Evolutionary conservation across 2,888 invertebrate species (phyloP), one percentile per base, ranked within the genome.

Genomic region (Ramazzottius varieornatus): DNA sequence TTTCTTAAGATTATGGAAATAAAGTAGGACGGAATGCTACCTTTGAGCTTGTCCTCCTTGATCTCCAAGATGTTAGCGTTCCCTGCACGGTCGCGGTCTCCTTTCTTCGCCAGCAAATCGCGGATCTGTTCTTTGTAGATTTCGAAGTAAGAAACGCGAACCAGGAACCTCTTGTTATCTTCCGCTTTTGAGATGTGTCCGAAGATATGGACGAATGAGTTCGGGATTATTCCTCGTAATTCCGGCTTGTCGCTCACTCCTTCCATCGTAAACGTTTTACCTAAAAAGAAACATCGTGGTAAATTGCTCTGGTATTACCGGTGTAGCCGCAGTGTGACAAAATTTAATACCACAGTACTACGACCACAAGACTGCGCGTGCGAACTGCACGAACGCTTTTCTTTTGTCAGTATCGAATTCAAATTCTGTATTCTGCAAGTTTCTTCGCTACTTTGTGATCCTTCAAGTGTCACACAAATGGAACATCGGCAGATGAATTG

Each of bases 111-210:
- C 1, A 98, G 80, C 63, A 98, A 80, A 79, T 99, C 98, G 33
- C 94, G 82, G 0, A 98, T 91, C 77, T 98, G 96, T 77, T 98
- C 98, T 76, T 98, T 98, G 78, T 98, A 98, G 68, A 99, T 96
- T 80, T 99, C 96, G 76, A 98, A 80, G 75, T 96, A 98, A 0
- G 96, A 93, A 2, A 94, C 94, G 70, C 94, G 84, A 2, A 98
- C 96, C 65, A 96, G 80, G 78, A 98, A 98, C 88, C 91, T 88
- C 71, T 87, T 86, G 73, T 88, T 85, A 67, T 88, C 90, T 66
- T 83, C 85, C 0, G 92, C 89, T 73, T 90, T 88, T 0, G 96
- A 89, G 70, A 98, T 98, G 72, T 91, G 89, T 33, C 91, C 91
- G 79, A 98, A 98, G 70, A 99, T 90, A 72, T 98, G 98, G 0